phyloP scores from a whole-genome alignment of 1,140 invertebrate species.

The Asbolus verrucosus region DNA sequence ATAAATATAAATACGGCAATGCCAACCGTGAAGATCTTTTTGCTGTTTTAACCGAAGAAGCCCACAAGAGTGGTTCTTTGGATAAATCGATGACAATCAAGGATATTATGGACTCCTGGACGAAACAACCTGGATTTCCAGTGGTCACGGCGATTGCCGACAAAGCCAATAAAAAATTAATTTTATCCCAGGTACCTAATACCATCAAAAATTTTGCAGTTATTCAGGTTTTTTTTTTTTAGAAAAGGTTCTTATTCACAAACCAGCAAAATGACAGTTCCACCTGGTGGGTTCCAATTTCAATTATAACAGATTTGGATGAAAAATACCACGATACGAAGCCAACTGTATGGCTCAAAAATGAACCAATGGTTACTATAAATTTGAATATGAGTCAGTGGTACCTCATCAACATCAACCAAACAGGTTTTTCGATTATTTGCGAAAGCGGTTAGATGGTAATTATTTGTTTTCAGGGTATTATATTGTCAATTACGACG shows the following conservation, averaged over 20 bases:
- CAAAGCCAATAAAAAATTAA: constrained; percentile 65
- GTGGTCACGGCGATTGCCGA: constrained; percentile 74
- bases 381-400: constrained; percentile 54
- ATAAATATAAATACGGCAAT: constrained; percentile 72
- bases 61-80: constrained; percentile 65
- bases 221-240: constrained; percentile 45
- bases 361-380: constrained; percentile 48
- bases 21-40: constrained; percentile 81
- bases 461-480: constrained; percentile 68
- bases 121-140: constrained; percentile 84
- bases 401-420: constrained; percentile 61
- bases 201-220: constrained; percentile 25
- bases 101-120: constrained; percentile 86
- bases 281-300: constrained; percentile 72
- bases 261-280: constrained; percentile 53
- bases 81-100: constrained; percentile 70
- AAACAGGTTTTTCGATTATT: too few relatives aligned
- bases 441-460: too few relatives aligned
- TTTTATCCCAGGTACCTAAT: constrained; percentile 70
- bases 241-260: constrained; percentile 69
- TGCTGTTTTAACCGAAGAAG: constrained; percentile 70
- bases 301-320: constrained; percentile 66
- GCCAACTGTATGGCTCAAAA: constrained; percentile 61
- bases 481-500: constrained; percentile 82
- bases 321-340: constrained; percentile 61